Base-by-base conservation (phyloP, 2,113 vertebrate genomes). In the Etia nguti region DNA sequence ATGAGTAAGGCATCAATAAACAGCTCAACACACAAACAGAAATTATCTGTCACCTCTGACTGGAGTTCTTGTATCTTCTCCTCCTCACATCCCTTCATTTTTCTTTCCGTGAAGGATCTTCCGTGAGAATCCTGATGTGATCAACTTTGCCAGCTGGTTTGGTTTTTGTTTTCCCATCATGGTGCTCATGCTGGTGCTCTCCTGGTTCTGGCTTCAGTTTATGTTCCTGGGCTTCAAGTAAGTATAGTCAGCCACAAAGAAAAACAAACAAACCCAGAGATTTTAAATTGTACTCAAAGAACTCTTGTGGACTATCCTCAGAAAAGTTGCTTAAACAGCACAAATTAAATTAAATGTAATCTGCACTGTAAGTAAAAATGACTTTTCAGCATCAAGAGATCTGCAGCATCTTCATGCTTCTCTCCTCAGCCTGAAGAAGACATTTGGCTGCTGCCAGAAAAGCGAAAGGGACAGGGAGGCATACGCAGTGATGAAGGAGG, bases 91-190 rank as follows among this genome's bases (percentile, higher is more conserved):
- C 48, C 22, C 55, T 79, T 4, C 8, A 22, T 57, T 10, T 77
- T 10, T 70, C 75, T 46, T n/a, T 90, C 46, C 88, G 80, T 79
- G 20, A 93, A 99, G 98, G 24, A 5, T 98, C 60, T 99, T 95
- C 56, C 93, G 93, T 0, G 0, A 1, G 0, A 99, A 97, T 0
- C 79, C 50, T 16, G 97, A 95, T 0, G 60, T 98, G 88, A 95
- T 99, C 91, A 99, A 97, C 95, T 99, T 99, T 70, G 97, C 97
- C 83, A 97, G 97, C 70, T 99, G 98, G 98, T 99, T 99, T 41
- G 94, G 90, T 86, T 98, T 98, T 16, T 95, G 98, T 79, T 98
- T 98, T 89, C 98, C 98, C 18, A 96, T 95, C 94, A 96, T 96
- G 97, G 0, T 98, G 22, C 1, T 99, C 80, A 95, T 98, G 91